Conservation (phyloP, 2,888 invertebrate species). For the Sthenelais limicola region DNA sequence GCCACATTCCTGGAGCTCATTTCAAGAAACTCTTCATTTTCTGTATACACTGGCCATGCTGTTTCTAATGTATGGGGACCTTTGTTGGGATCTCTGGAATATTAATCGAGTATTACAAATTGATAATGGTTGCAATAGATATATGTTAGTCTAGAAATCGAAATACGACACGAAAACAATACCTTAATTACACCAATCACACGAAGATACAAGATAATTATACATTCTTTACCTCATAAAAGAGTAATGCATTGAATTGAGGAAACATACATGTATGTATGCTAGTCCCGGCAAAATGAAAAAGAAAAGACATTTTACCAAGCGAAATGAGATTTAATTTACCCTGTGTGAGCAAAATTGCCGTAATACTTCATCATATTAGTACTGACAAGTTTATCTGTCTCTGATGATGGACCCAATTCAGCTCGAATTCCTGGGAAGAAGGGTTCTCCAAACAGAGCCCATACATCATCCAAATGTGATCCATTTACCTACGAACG, state of each 20-base stretch:
- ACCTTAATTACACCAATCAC: no score
- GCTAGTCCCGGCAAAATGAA: no score
- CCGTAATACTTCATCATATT: constrained; percentile 44
- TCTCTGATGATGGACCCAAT: constrained; percentile 36
- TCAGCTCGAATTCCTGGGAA: constrained; percentile 21
- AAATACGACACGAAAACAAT: no score
- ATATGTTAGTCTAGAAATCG: no score
- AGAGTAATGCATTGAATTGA: no score
- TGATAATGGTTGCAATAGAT: no score
- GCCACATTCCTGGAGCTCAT: constrained; percentile 2
- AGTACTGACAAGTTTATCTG: constrained; percentile 38
- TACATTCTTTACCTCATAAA: no score
- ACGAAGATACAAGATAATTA: no score
- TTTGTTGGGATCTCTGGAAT: constrained; percentile 8
- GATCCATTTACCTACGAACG: constrained; percentile 47
- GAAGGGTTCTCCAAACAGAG: constrained; percentile 48
- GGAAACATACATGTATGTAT: no score
- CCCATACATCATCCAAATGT: constrained; percentile 50
- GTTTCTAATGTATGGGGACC: neutral
- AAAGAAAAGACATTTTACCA: neutral
- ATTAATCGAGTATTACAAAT: no score
- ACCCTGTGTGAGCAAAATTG: constrained; percentile 51
- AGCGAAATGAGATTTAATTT: neutral
- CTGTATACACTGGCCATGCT: neutral
- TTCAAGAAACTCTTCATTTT: neutral